Conservation (phyloP, 2,888 invertebrate species). For the Melieria picta region DNA sequence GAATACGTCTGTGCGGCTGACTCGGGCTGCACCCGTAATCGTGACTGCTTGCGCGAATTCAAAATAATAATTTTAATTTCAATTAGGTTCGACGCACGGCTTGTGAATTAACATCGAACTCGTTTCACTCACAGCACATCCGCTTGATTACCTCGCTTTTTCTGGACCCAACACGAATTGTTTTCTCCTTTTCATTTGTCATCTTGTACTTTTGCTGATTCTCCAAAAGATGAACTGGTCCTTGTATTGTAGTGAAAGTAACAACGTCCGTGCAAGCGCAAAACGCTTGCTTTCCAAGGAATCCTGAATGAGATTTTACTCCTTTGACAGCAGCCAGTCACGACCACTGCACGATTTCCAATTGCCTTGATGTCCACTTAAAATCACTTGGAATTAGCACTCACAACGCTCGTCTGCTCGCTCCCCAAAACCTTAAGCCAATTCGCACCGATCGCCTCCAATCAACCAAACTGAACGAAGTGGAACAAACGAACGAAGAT, state of each 20-base stretch:
- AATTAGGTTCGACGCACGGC: slow-evolving; percentile 43
- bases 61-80: slow-evolving; percentile 51
- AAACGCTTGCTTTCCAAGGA: too few relatives aligned
- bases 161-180: slow-evolving; percentile 81
- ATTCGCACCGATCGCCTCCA: slow-evolving; percentile 2
- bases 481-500: background rate
- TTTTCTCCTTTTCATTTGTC: slow-evolving; percentile 59
- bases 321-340: too few relatives aligned
- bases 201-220: slow-evolving; percentile 8
- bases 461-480: slow-evolving; percentile 17
- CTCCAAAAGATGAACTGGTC: too few relatives aligned
- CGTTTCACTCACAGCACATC: background rate
- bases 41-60: slow-evolving; percentile 47
- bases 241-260: too few relatives aligned
- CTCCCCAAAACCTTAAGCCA: background rate
- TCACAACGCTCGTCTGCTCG: too few relatives aligned
- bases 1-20: too few relatives aligned
- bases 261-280: too few relatives aligned
- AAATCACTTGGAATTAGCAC: background rate
- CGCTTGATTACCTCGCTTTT: slow-evolving; percentile 78
- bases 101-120: slow-evolving; percentile 6
- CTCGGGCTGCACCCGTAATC: background rate
- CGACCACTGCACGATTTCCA: too few relatives aligned
- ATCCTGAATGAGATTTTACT: too few relatives aligned
- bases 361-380: background rate